Percentiles rank a stretch among this genome's conserved stretches.
Conservation (phyloP, 2,113 vertebrate species). For the Ahaetulla prasina region DNA sequence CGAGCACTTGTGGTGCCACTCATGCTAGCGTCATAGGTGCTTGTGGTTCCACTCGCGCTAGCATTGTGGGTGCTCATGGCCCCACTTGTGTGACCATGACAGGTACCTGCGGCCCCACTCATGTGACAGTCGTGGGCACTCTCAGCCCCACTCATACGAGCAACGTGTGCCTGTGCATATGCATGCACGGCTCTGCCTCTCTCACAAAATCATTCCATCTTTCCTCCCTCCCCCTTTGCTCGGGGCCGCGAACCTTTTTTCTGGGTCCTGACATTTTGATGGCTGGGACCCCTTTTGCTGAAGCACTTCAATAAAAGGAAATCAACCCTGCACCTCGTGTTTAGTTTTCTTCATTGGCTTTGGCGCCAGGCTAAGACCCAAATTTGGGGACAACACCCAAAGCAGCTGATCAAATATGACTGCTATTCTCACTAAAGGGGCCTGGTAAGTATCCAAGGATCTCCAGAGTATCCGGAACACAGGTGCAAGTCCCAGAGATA, state of each 20-base stretch:
- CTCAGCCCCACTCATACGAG: no score
- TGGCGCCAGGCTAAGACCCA: neutral
- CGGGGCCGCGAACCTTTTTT: neutral
- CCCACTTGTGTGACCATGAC: no score
- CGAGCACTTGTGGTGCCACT: no score
- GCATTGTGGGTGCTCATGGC: no score
- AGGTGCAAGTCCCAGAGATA: neutral
- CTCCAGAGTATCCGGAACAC: neutral
- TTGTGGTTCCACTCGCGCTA: no score
- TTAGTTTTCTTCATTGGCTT: neutral
- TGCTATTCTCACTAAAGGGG: neutral
- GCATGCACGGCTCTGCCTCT: no score
- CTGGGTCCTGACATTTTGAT: neutral
- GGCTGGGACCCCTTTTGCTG: neutral
- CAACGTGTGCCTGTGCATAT: no score
- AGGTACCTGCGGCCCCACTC: no score
- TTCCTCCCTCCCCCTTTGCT: no score
- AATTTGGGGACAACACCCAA: neutral
- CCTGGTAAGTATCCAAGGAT: neutral
- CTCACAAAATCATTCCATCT: no score
- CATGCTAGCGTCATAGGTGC: no score
- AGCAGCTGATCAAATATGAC: neutral
- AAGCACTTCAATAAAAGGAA: neutral
- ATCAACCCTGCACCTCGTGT: neutral
- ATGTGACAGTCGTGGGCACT: no score